These are phyloP conservation scores for Tupaia chinensis DNA, from an alignment of 2,113 vertebrate genomes.

Conservation along the genomic window DNA sequence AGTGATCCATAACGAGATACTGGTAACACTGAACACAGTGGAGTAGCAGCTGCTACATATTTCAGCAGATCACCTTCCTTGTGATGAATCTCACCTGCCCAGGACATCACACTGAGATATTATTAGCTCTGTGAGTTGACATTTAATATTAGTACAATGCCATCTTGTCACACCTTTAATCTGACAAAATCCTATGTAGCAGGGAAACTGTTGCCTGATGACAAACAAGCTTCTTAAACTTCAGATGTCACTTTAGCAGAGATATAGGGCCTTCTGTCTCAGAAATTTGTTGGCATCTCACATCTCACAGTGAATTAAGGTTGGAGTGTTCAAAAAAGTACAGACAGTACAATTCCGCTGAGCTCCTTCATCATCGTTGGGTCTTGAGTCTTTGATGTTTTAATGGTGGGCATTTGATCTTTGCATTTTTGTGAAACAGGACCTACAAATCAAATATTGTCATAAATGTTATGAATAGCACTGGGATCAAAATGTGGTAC, in stretches of 20 bases:
- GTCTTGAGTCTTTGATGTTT: constrained; percentile 90
- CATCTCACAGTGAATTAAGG: constrained; percentile 98
- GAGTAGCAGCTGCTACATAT: constrained; percentile 80
- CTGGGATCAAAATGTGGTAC: no score
- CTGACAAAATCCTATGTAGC: constrained; percentile 79
- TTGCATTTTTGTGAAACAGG: neutral
- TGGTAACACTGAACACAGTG: constrained; percentile 92
- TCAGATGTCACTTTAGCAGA: no score
- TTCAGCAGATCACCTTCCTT: constrained; percentile 68
- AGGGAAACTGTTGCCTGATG: no score
- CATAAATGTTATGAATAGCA: constrained; percentile 19
- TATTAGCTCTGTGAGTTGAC: constrained; percentile 86
- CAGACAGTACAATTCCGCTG: constrained; percentile 97
- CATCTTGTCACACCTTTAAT: constrained; percentile 86
- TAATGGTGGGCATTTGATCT: constrained; percentile 90
- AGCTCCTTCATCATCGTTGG: constrained; percentile 94
- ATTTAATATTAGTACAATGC: constrained; percentile 85
- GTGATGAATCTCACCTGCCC: constrained; percentile 81
- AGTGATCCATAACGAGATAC: constrained; percentile 74
- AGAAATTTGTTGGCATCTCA: constrained; percentile 96
- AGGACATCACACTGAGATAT: constrained; percentile 84
- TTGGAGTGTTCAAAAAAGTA: constrained; percentile 97
- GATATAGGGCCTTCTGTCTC: constrained; percentile 81
- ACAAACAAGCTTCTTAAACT: no score
- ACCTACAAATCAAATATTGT: constrained; percentile 71